Conservation (phyloP, 2,113 vertebrate species). For the Perca flavescens region DNA sequence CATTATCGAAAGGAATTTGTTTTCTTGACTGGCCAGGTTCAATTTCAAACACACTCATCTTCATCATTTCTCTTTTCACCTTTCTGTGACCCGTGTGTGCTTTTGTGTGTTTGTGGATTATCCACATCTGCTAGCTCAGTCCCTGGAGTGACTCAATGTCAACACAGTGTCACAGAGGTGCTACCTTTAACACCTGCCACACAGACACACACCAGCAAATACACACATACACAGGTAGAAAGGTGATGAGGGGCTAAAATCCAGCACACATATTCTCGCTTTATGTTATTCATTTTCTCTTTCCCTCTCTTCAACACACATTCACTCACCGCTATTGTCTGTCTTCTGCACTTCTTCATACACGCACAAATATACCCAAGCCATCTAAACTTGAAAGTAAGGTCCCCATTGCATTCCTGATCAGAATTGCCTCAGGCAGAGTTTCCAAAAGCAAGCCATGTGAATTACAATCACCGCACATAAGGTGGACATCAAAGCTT, state of each 20-base stretch:
- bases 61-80: constrained; percentile 37
- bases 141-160: constrained; percentile 42
- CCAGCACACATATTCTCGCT: constrained; percentile 35
- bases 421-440: constrained; percentile 61
- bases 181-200: constrained; percentile 44
- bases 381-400: constrained; percentile 56
- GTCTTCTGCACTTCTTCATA: constrained; percentile 14
- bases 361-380: constrained; percentile 17
- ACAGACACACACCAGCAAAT: constrained; percentile 6
- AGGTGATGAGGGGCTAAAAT: constrained; percentile 39
- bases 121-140: constrained; percentile 44
- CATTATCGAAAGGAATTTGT: constrained; percentile 4
- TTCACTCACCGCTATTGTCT: constrained; percentile 20
- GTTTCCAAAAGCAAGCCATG: constrained; percentile 46
- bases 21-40: constrained; percentile 23
- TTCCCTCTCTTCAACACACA: background rate
- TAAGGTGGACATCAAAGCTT: constrained; percentile 65
- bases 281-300: constrained; percentile 29
- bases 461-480: constrained; percentile 61
- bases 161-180: constrained; percentile 53
- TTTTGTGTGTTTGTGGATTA: constrained; percentile 26
- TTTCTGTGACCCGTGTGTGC: constrained; percentile 41
- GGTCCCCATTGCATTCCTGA: constrained; percentile 55
- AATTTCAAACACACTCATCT: constrained; percentile 13
- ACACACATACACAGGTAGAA: background rate